Evolutionary conservation across 2,113 vertebrate species (phyloP), one percentile per base, ranked within the genome.

Genomic region (Cephalopholis sonnerati): DNA sequence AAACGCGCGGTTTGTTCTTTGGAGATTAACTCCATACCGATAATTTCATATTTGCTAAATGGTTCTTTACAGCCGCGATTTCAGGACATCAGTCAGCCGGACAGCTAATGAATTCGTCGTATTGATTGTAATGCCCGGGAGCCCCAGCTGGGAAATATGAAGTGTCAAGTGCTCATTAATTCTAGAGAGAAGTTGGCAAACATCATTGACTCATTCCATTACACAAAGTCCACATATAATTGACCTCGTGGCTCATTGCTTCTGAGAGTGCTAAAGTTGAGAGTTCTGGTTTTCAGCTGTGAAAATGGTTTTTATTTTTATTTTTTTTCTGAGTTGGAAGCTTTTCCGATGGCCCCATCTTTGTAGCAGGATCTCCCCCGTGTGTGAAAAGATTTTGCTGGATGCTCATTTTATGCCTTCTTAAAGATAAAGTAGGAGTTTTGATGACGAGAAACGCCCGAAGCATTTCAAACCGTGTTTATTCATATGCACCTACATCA

Each of bases 101-200:
- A 91, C 86, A 73, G 90, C 82, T 91, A 94, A 94, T 90, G 89
- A 87, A 87, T 94, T 91, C 7, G 72, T 92, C 80, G 77, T 93
- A 93, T 94, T 89, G 93, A 94, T 94, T 93, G 77, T 79, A 79
- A 90, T 62, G 77, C 88, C 87, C 62, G 36, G 63, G 64, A 88
- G 86, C 84, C 79, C 74, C 53, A 27, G 87, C 77, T 61, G 83
- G 81, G 83, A 93, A 90, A 91, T 92, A 92, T 93, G 84, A 91
- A 91, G 91, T 92, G 91, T 91, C 91, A 90, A 87, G 83, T 64
- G n/a, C 76, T 92, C 86, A 94, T 93, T 93, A 92, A 92, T 93
- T 94, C 84, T 16, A 62, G 74, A 66, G 86, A 89, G 77, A 85
- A 85, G 81, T 85, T 79, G 78, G 92, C 83, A 92, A 92, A 93